These are phyloP conservation scores for Papio anubis DNA, from an alignment of 2,113 vertebrate species.

Conservation along the genomic window DNA sequence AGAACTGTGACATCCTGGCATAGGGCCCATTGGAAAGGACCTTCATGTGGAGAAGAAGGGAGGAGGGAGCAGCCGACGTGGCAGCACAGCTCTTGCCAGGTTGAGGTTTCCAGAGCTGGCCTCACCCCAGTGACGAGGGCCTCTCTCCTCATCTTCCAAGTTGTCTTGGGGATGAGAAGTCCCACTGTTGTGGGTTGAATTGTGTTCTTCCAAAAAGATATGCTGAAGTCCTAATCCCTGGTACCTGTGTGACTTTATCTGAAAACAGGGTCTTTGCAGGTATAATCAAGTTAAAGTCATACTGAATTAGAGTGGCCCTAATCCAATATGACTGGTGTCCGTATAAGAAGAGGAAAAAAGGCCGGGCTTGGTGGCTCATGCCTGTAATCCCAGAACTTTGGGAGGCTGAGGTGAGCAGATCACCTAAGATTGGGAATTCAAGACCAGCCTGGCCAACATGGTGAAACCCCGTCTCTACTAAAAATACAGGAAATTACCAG, in stretches of 20 bases:
- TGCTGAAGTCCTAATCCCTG: background rate
- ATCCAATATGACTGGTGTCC: background rate
- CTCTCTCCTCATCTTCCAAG: background rate
- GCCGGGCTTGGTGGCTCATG: fast-evolving
- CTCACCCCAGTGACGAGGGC: background rate
- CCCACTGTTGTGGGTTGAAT: background rate
- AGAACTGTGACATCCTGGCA: background rate
- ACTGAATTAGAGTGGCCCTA: background rate
- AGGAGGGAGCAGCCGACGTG: background rate
- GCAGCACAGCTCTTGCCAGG: background rate
- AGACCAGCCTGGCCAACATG: too few species aligned
- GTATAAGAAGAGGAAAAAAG: background rate
- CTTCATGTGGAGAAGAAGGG: background rate
- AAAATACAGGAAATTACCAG: too few species aligned
- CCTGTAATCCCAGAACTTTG: too few species aligned
- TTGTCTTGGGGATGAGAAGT: background rate
- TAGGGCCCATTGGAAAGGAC: background rate
- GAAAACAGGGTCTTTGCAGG: background rate
- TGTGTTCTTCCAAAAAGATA: background rate
- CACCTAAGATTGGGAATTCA: too few species aligned
- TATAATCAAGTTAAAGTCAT: background rate
- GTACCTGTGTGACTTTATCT: background rate
- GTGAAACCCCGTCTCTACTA: too few species aligned
- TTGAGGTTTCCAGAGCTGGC: background rate
- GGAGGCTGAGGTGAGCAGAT: too few species aligned